Evolutionary conservation across 2,888 invertebrate species (phyloP).

Genomic region (Hybos culiciformis): DNA sequence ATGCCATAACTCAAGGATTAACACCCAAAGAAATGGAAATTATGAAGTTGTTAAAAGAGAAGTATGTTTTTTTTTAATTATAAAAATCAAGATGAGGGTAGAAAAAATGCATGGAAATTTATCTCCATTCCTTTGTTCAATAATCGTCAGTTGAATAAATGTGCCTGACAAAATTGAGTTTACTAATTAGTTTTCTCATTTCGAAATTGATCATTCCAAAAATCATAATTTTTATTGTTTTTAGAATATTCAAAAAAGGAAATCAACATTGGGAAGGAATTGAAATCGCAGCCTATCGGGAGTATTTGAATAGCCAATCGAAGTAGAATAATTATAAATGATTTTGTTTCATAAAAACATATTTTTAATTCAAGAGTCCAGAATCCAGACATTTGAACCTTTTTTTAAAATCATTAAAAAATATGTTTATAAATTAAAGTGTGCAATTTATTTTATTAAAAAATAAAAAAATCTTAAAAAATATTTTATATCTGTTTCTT

Average conservation of each 20-base stretch:
- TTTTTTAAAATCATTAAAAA: background rate
- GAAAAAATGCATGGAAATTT: too few species aligned
- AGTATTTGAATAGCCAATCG: conserved; percentile 9
- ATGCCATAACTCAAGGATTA: conserved; percentile 48
- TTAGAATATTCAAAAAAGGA: conserved; percentile 3
- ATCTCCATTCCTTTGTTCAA: too few species aligned
- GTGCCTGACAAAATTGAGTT: too few species aligned
- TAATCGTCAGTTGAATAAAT: too few species aligned
- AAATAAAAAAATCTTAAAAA: background rate
- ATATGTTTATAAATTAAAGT: background rate
- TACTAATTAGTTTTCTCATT: too few species aligned
- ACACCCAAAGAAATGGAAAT: conserved; percentile 48
- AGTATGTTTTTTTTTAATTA: conserved; percentile 34
- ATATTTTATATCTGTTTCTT: background rate
- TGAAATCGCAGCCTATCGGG: conserved; percentile 38
- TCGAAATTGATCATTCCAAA: background rate
- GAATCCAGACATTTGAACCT: too few species aligned
- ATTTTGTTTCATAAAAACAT: too few species aligned
- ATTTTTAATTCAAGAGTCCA: too few species aligned
- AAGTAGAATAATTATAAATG: too few species aligned
- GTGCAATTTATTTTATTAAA: background rate
- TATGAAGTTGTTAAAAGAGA: conserved; percentile 46
- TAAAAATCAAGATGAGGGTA: conserved; percentile 10
- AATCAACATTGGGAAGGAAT: conserved; percentile 45
- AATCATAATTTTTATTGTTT: background rate